Conservation (phyloP, 2,797 vertebrate genomes). For the Acanthornis magna region DNA sequence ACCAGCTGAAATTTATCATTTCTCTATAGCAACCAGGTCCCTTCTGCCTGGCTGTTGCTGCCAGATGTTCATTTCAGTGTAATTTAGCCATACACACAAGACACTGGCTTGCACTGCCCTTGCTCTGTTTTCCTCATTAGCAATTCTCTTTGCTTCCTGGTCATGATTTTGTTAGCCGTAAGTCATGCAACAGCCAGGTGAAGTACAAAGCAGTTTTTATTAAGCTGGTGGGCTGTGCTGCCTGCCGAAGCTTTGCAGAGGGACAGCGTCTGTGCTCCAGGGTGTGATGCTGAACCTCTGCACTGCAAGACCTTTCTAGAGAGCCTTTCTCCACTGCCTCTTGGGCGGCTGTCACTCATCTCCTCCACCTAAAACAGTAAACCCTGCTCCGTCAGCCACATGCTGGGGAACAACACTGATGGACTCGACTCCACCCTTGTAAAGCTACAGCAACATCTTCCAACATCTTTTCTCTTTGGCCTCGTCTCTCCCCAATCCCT, state of each 20-base stretch:
- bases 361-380: neutral
- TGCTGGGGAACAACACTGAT: accelerated
- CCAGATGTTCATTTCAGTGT: conserved; percentile 54
- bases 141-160: conserved; percentile 28
- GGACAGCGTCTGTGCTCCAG: neutral
- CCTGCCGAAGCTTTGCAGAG: conserved; percentile 10
- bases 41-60: neutral
- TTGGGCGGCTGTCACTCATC: neutral
- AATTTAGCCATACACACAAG: neutral
- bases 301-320: neutral
- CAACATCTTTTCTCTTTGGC: neutral
- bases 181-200: conserved; percentile 14
- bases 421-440: neutral
- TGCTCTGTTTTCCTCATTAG: conserved; percentile 39
- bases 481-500: neutral
- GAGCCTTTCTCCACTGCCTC: neutral
- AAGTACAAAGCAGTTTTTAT: conserved; percentile 40
- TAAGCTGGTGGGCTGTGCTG: conserved; percentile 2
- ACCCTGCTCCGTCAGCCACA: neutral
- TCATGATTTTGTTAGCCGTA: neutral
- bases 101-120: neutral
- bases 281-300: neutral
- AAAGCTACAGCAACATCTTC: neutral
- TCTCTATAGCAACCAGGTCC: conserved; percentile 21
- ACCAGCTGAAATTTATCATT: neutral